These are phyloP conservation scores for Periophthalmus magnuspinnatus DNA, from an alignment of 2,797 vertebrate species.

Conservation along the genomic window DNA sequence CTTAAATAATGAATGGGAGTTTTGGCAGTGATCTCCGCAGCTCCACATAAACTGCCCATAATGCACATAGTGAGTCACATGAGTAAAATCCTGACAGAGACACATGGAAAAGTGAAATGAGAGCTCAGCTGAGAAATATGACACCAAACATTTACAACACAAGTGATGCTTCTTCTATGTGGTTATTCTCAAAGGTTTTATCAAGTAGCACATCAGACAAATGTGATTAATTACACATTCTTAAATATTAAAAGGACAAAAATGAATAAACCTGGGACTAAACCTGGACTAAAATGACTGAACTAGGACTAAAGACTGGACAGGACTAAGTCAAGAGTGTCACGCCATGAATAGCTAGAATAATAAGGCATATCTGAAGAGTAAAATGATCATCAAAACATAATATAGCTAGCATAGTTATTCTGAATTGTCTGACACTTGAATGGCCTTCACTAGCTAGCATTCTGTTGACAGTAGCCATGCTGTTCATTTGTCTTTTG, in stretches of 20 bases:
- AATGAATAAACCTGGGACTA: neutral
- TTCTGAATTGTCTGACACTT: no score
- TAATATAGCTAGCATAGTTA: no score
- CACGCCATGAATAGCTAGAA: no score
- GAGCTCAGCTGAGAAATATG: neutral
- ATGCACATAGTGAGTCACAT: neutral
- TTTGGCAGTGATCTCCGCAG: slow-evolving; percentile 18
- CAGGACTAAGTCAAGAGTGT: no score
- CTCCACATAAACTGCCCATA: slow-evolving; percentile 2
- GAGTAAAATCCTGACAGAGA: slow-evolving; percentile 11
- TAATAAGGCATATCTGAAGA: no score
- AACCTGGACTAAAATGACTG: neutral
- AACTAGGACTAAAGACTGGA: no score
- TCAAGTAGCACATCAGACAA: neutral
- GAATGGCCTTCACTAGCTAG: no score
- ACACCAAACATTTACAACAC: neutral
- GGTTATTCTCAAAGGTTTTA: neutral
- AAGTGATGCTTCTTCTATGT: neutral
- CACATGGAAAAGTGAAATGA: neutral
- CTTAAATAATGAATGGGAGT: slow-evolving; percentile 16
- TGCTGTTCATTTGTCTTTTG: no score
- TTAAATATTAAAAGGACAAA: neutral
- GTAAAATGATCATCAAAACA: no score
- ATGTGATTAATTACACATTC: neutral
- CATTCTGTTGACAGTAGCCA: no score